phyloP scores from a whole-genome alignment of 2,888 invertebrate species.

The Ochlodes sylvanus region DNA sequence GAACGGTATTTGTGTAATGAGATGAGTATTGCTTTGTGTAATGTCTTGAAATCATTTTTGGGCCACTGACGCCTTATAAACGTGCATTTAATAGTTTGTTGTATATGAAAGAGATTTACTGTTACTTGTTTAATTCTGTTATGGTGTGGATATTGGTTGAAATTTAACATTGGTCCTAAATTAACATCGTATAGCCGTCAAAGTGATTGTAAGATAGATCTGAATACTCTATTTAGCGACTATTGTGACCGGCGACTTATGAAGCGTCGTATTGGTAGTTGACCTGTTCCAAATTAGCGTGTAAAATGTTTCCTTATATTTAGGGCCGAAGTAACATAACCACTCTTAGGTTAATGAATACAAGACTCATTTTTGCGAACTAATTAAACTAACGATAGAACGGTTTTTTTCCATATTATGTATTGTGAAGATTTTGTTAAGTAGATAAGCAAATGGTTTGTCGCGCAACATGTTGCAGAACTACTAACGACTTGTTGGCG shows the following conservation, averaged over 20 bases:
- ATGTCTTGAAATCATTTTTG: constrained; percentile 56
- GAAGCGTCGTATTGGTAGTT: constrained; percentile 45
- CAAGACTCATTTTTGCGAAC: constrained; percentile 66
- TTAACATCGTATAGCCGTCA: constrained; percentile 36
- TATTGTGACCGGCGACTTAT: constrained; percentile 22
- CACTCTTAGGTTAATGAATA: constrained; percentile 64
- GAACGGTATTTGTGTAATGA: constrained; percentile 40
- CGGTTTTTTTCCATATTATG: constrained; percentile 58
- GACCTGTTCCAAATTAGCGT: constrained; percentile 46
- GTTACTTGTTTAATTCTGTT: constrained; percentile 77
- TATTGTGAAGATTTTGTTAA: constrained; percentile 55
- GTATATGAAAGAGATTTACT: constrained; percentile 78
- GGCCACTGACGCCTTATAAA: constrained; percentile 66
- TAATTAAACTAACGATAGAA: constrained; percentile 62
- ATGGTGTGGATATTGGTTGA: constrained; percentile 59
- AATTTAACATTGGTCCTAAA: constrained; percentile 50
- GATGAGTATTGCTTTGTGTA: constrained; percentile 50
- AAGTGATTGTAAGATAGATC: constrained; percentile 51
- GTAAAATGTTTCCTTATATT: constrained; percentile 41
- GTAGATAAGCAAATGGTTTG: constrained; percentile 57
- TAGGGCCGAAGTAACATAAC: constrained; percentile 56
- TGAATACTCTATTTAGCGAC: constrained; percentile 46
- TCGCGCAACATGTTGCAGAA: constrained; percentile 49
- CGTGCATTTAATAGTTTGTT: constrained; percentile 83
- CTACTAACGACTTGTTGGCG: constrained; percentile 69